phyloP scores from a whole-genome alignment of 2,113 vertebrate species.

The Uria aalge region DNA sequence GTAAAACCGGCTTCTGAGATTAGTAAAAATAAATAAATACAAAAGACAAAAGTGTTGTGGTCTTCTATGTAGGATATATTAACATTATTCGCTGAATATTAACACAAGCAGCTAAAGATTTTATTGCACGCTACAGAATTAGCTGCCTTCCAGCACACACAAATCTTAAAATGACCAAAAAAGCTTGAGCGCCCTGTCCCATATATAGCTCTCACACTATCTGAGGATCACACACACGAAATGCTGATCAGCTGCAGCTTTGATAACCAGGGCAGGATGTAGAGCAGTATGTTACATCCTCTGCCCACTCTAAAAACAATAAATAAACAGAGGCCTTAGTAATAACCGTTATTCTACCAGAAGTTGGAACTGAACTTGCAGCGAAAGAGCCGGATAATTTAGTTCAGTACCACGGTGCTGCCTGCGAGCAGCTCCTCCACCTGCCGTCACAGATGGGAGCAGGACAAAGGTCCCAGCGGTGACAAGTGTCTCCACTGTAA shows the following conservation, averaged over 20 bases:
- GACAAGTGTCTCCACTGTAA: background rate
- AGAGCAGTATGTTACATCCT: background rate
- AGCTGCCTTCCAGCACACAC: background rate
- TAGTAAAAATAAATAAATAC: background rate
- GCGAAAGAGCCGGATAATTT: background rate
- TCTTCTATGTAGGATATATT: background rate
- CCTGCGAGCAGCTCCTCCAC: background rate
- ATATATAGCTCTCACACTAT: background rate
- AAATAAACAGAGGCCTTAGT: background rate
- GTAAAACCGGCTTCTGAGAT: background rate
- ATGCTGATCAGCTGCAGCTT: background rate
- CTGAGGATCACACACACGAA: background rate
- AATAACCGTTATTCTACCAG: background rate
- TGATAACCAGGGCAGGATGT: background rate
- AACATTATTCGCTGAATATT: background rate
- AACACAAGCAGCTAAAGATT: background rate
- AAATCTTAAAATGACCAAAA: background rate
- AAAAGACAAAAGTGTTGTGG: background rate
- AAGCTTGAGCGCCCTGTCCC: background rate
- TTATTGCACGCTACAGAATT: background rate
- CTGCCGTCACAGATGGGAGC: background rate
- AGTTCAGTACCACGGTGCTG: background rate
- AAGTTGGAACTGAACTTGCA: background rate
- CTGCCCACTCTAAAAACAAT: background rate
- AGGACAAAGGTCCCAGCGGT: background rate